These are phyloP conservation scores for Pandemis heparana DNA, from an alignment of 2,888 invertebrate genomes.

Conservation along the genomic window DNA sequence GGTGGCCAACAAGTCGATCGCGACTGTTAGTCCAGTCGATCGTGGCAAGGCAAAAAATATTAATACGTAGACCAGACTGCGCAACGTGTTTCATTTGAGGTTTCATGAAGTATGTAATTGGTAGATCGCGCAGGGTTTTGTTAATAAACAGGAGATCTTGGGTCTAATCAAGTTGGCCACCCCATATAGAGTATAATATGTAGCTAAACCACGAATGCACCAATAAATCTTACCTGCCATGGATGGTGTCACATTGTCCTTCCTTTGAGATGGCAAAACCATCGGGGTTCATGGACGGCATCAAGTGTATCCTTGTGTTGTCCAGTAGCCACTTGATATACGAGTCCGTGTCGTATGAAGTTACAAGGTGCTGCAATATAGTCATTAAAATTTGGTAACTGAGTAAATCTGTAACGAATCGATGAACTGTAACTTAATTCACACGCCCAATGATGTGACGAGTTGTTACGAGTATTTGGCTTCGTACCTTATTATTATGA, in stretches of 20 bases:
- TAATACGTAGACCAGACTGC: too few relatives aligned
- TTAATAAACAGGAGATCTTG: too few relatives aligned
- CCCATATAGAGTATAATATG: too few relatives aligned
- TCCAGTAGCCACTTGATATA: slow-evolving; percentile 96
- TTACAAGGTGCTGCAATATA: slow-evolving; percentile 89
- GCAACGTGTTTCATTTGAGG: too few relatives aligned
- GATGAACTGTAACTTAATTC: neutral
- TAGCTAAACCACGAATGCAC: neutral
- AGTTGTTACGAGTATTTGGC: too few relatives aligned
- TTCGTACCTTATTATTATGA: too few relatives aligned
- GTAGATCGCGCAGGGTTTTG: too few relatives aligned
- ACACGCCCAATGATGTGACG: neutral
- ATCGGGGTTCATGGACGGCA: slow-evolving; percentile 99
- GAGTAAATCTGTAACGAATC: neutral
- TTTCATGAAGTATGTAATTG: too few relatives aligned
- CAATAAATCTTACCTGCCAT: slow-evolving; percentile 89
- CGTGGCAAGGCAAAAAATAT: too few relatives aligned
- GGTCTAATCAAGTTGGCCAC: too few relatives aligned
- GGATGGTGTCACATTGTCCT: slow-evolving; percentile 94
- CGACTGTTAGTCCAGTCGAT: too few relatives aligned
- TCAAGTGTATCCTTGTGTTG: slow-evolving; percentile 97
- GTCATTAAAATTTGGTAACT: neutral
- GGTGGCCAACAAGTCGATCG: too few relatives aligned
- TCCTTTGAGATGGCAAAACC: slow-evolving; percentile 97
- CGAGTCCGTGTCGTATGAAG: slow-evolving; percentile 92